Percentiles rank a stretch among this genome's conserved stretches.
Evolutionary conservation across 2,113 vertebrate genomes (phyloP).

Genomic region (Ciconia boyciana): DNA sequence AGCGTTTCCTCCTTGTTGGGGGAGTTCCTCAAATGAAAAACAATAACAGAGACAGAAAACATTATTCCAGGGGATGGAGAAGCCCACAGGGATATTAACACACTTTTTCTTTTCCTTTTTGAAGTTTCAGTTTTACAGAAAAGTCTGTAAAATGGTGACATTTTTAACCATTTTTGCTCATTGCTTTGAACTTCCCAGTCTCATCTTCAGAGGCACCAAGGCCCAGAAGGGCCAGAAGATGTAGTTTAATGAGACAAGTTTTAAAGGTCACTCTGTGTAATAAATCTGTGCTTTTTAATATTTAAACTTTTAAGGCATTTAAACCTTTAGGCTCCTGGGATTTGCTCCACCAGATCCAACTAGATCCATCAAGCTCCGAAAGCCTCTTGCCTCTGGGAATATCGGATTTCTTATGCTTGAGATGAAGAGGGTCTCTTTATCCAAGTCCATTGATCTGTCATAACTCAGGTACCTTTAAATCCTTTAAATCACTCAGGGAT

Average conservation of each 20-base stretch:
- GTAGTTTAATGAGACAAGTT: constrained; percentile 69
- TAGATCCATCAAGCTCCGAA: constrained; percentile 40
- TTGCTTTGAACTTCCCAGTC: constrained; percentile 47
- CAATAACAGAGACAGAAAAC: neutral
- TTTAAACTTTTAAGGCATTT: constrained; percentile 67
- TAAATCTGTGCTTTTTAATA: constrained; percentile 64
- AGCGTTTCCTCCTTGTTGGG: neutral
- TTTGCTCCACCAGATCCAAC: constrained; percentile 47
- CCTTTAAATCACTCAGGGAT: neutral
- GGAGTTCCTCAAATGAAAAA: neutral
- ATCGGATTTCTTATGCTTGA: constrained; percentile 16
- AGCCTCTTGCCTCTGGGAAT: neutral
- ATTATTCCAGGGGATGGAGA: neutral
- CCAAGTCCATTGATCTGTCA: constrained; percentile 20
- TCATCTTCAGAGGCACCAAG: neutral
- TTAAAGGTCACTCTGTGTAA: constrained; percentile 67
- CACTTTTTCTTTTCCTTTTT: neutral
- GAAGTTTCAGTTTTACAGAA: neutral
- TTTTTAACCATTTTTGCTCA: constrained; percentile 65
- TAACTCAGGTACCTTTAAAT: neutral
- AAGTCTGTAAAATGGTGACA: constrained; percentile 25
- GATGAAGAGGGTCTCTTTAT: constrained; percentile 21
- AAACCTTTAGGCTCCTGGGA: constrained; percentile 58
- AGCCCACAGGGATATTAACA: neutral
- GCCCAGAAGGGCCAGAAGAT: constrained; percentile 65